Base-by-base conservation (phyloP, 2,888 invertebrate species). In the Melitaea athalia region DNA sequence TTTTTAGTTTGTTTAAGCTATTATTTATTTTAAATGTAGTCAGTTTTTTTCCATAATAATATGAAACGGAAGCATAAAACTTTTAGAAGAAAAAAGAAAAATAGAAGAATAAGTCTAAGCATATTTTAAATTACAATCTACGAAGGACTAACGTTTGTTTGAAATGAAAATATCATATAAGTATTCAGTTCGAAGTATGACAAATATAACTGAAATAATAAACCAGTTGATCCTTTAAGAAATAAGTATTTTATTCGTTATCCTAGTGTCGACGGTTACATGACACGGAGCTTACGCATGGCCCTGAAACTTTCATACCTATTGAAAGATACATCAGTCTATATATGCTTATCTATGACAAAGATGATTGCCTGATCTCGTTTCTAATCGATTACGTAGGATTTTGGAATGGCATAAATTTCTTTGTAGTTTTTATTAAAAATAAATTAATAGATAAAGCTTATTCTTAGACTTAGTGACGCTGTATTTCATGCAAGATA, bases 241-340 rank as follows among this genome's bases (percentile, higher is more conserved):
- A 72, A 71, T 73, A 75, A 72, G 55, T 65, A 68, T 69, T 70
- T 72, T 68, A 76, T 53, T 68, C 67, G 70, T 76, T 72, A 74
- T 74, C 74, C 72, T 52, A 59, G 66, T 72, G 74, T 72, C 74
- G 66, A 55, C 47, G 67, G 67, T 50, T 68, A 69, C 52, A 59
- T 67, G 70, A 72, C 57, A 69, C 65, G 67, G 63, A 60, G 52
- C 70, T 70, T 50, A 60, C 53, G 52, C 57, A 38, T 52, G 62
- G 17, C 63, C 70, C 52, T 59, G 52, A 52, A 63, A 49, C 63
- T 42, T 17, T 50, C 15, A 52, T 60, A 53, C 52, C 53, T 52
- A 45, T 14, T 53, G 55, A 63, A 12, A 31, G 24, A 31, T 5
- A 31, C n/a, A 8, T 50, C n/a, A n/a, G n/a, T n/a, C 15, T 17